These are phyloP conservation scores for Chrysomallon squamiferum DNA, from an alignment of 1,140 invertebrate genomes.

Conservation along the genomic window DNA sequence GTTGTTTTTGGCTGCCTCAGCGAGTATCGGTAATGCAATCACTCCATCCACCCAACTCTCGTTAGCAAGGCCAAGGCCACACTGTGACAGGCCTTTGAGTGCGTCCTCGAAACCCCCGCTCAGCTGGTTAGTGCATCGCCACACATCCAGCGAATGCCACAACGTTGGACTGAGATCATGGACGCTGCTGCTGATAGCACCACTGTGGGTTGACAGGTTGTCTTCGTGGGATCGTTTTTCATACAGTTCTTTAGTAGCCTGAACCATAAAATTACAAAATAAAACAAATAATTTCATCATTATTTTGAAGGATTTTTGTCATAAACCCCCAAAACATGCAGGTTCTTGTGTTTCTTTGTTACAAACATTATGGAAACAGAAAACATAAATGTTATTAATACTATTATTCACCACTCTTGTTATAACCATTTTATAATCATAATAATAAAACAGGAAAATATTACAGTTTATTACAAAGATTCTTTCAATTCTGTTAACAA, in stretches of 20 bases:
- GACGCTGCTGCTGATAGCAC: conserved; percentile 59
- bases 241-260: conserved; percentile 24
- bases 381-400: no score
- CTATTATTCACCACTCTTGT: no score
- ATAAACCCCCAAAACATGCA: no score
- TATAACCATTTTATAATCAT: no score
- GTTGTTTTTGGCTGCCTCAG: conserved; percentile 57
- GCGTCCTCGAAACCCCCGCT: conserved; percentile 49
- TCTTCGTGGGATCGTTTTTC: conserved; percentile 19
- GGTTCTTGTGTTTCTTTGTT: no score
- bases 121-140: conserved; percentile 54
- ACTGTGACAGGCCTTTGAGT: conserved; percentile 49
- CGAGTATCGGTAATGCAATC: conserved; percentile 53
- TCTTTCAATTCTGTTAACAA: no score
- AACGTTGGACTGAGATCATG: conserved; percentile 61
- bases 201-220: conserved; percentile 33
- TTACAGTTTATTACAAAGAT: no score
- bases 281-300: no score
- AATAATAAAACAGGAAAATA: no score
- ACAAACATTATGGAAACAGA: no score
- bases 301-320: background rate
- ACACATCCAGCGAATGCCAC: conserved; percentile 64
- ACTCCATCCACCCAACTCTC: conserved; percentile 61
- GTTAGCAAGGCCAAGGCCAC: conserved; percentile 54
- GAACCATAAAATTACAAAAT: background rate